Evolutionary conservation across 2,797 vertebrate species (phyloP), one percentile per base, ranked within the genome.

Genomic region (Melanotaenia parkinsoni): DNA sequence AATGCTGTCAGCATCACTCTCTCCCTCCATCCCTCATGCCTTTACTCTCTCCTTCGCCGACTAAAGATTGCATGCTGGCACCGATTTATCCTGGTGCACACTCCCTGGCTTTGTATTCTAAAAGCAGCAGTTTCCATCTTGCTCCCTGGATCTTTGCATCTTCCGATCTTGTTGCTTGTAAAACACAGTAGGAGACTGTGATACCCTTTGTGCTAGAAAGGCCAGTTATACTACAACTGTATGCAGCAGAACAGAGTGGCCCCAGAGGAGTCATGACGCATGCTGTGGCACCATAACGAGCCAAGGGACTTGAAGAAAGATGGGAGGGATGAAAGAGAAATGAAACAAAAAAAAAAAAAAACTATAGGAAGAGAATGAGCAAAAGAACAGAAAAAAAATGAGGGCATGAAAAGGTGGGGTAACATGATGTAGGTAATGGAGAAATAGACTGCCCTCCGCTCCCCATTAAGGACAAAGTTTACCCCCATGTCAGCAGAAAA

Each of bases 1-100:
- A 93, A 93, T 87, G 87, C 85, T 80, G 82, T 91, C 91, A 86
- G 86, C 85, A 65, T 88, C 47, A 32, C 75, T 68, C 67, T 82
- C 82, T 72, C 72, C 40, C 66, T 74, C 73, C 38, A 47, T 76
- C 82, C 67, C 70, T 81, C 22, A 43, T 68, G 59, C 80, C 58
- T 73, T 66, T 24, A 50, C 76, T 57, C 77, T 35, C 67, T 73
- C 32, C 3, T 43, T 74, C 81, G 54, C 69, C 47, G 60, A 70
- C 72, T 74, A 77, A 81, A 70, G 81, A 73, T 63, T 80, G 82
- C 84, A 79, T 43, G 70, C 88, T 76, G 81, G 68, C 85, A 80
- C 79, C 18, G 81, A 89, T 88, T 89, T 80, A 86, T 89, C 83
- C 81, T 1, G 33, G 70, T 76, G 60, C 86, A 81, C 54, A 47